Evolutionary conservation across 2,113 vertebrate species (phyloP).

Genomic region (Physeter macrocephalus): DNA sequence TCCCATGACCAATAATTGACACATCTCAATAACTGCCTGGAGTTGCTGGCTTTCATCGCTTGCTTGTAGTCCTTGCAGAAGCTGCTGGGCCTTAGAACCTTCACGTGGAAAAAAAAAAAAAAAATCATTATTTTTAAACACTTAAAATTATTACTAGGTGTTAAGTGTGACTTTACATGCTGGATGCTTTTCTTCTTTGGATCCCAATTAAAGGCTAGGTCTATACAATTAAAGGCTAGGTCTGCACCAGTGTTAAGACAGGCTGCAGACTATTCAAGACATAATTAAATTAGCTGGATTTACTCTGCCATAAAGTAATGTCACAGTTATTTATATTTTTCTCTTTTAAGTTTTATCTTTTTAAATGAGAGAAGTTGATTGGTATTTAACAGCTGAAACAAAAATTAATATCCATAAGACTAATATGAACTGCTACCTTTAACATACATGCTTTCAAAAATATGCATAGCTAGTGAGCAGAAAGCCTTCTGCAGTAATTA

Average conservation of each 20-base stretch:
- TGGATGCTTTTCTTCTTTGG: neutral
- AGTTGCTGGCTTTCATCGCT: conserved; percentile 98
- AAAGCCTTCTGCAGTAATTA: neutral
- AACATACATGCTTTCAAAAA: neutral
- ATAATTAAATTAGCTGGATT: neutral
- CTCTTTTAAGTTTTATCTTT: neutral
- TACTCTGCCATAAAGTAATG: neutral
- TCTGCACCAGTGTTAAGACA: neutral
- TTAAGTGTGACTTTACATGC: neutral
- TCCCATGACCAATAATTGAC: conserved; percentile 98
- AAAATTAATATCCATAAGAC: neutral
- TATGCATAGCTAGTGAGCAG: neutral
- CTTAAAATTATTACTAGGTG: neutral
- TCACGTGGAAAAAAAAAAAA: conserved; percentile 19
- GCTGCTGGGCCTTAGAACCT: conserved; percentile 99
- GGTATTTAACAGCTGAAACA: neutral
- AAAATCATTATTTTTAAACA: neutral
- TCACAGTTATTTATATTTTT: neutral
- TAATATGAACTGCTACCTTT: neutral
- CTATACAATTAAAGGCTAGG: neutral
- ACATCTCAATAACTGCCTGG: conserved; percentile 99
- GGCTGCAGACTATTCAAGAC: neutral
- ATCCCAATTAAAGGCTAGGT: neutral
- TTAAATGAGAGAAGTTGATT: neutral
- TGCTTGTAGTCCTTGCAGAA: conserved; percentile 97